phyloP scores from a whole-genome alignment of 2,113 vertebrate genomes.

The Campylorhamphus procurvoides region DNA sequence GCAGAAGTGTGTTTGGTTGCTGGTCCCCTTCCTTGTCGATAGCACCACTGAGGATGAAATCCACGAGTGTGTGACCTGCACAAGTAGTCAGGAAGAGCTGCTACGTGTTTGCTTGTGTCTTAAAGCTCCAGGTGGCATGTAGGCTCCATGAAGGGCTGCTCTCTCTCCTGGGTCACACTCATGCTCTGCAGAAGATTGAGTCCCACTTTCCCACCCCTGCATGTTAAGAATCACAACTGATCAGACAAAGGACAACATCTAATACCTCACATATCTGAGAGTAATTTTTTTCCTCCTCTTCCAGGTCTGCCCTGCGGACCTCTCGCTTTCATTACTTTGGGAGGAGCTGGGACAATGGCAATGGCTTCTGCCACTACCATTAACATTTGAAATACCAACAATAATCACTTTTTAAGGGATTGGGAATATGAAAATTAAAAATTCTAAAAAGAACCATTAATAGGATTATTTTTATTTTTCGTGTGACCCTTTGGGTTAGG shows the following conservation, averaged over 20 bases:
- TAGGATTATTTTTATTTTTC: not conserved
- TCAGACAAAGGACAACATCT: not conserved
- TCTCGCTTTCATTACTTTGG: not conserved
- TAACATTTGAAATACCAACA: not conserved
- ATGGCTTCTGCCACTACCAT: not conserved
- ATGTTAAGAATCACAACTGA: fast-evolving
- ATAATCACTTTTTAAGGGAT: not conserved
- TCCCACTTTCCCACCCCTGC: not conserved
- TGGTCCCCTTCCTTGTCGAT: not conserved
- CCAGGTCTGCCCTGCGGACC: not conserved
- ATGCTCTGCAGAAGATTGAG: not conserved
- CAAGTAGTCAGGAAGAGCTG: not conserved
- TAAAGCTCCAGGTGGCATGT: not conserved
- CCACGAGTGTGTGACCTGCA: fast-evolving
- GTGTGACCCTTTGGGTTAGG: not conserved
- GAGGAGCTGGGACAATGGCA: not conserved
- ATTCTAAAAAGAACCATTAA: not conserved
- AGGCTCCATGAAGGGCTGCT: not conserved
- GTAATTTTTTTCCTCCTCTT: not conserved
- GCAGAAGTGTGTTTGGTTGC: not conserved
- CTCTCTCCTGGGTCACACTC: fast-evolving
- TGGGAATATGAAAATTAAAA: not conserved
- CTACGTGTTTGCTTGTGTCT: not conserved
- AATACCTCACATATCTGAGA: not conserved
- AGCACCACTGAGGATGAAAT: not conserved